Evolutionary conservation across 2,888 invertebrate genomes (phyloP).

Genomic region (Euplexia lucipara): DNA sequence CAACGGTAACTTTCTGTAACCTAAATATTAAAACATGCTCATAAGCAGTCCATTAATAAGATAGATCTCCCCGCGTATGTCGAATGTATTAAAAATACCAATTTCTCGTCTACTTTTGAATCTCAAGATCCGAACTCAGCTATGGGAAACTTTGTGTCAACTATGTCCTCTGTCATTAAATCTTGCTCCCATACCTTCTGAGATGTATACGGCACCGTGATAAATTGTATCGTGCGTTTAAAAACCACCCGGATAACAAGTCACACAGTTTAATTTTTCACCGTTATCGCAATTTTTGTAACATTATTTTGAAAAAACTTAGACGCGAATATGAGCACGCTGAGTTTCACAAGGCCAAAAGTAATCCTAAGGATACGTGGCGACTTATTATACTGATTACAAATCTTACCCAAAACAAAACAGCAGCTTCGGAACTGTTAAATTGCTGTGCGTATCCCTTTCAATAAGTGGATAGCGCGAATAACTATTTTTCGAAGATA

Average conservation of each 20-base stretch:
- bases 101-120: slow-evolving; percentile 7
- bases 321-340: slow-evolving; percentile 4
- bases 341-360: slow-evolving; percentile 4
- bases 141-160: not conserved
- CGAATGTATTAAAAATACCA: slow-evolving; percentile 1
- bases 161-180: slow-evolving; percentile 2
- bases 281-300: slow-evolving; percentile 14
- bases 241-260: slow-evolving; percentile 3
- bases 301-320: slow-evolving; percentile 2
- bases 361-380: slow-evolving; percentile 10
- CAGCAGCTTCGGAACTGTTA: not conserved
- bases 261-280: not conserved
- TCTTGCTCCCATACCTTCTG: not conserved
- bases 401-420: not conserved
- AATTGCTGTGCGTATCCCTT: too few relatives aligned
- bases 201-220: slow-evolving; percentile 7
- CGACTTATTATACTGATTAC: slow-evolving; percentile 3
- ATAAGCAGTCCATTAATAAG: not conserved
- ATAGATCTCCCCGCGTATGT: not conserved
- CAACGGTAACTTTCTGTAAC: not conserved
- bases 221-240: slow-evolving; percentile 2
- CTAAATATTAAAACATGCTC: not conserved
- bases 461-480: too few relatives aligned
- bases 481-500: too few relatives aligned
- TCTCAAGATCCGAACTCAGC: slow-evolving; percentile 4